Conservation (phyloP, 2,797 vertebrate species). For the Lateolabrax maculatus region DNA sequence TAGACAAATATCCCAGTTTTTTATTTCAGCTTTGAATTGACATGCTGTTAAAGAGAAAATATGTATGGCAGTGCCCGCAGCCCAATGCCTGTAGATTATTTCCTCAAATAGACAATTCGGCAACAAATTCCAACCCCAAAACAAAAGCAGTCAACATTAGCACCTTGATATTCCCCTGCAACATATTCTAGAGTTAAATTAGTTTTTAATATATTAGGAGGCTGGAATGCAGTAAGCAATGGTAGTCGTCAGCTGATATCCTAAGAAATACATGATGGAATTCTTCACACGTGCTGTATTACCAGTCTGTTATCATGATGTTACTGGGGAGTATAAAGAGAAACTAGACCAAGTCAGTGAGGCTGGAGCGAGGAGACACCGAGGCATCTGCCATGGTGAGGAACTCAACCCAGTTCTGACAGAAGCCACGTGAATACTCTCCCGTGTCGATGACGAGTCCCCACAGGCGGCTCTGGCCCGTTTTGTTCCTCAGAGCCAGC, state of each 20-base stretch:
- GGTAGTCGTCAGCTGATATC: conserved; percentile 4
- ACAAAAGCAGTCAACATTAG: not conserved
- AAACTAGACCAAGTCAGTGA: conserved; percentile 82
- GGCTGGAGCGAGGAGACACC: conserved; percentile 44
- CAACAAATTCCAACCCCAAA: not conserved
- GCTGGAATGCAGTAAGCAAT: conserved; percentile 14
- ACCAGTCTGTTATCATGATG: not conserved
- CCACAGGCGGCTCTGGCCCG: conserved; percentile 86
- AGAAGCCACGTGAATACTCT: conserved; percentile 90
- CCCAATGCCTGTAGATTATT: not conserved
- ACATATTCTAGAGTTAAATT: not conserved
- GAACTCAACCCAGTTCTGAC: conserved; percentile 94
- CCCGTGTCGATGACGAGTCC: conserved; percentile 92
- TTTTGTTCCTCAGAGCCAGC: conserved; percentile 91
- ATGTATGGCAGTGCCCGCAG: conserved; percentile 18
- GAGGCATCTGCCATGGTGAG: conserved; percentile 85
- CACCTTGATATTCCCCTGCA: not conserved
- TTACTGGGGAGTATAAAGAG: not conserved
- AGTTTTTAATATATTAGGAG: not conserved
- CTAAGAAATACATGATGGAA: not conserved
- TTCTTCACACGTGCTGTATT: not conserved
- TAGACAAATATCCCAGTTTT: not conserved
- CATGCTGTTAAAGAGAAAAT: conserved; percentile 10
- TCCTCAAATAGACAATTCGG: not conserved
- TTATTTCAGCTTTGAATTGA: conserved; percentile 5